Conservation (phyloP, 2,797 vertebrate genomes). For the Steatocranus sp. region DNA sequence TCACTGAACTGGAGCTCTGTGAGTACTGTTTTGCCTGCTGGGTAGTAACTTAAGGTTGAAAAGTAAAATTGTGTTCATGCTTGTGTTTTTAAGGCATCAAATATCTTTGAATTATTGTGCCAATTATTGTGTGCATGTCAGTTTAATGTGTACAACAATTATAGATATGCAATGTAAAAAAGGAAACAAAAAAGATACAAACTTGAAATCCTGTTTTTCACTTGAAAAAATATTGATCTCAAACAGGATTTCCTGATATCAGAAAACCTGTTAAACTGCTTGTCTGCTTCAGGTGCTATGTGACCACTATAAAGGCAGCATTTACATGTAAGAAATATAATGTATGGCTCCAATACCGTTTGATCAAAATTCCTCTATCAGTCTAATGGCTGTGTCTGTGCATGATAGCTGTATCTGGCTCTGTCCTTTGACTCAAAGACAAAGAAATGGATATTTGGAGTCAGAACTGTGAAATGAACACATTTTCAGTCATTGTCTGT, state of each 20-base stretch:
- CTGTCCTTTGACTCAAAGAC: not conserved
- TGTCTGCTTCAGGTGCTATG: not conserved
- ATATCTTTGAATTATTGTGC: not conserved
- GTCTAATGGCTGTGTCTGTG: not conserved
- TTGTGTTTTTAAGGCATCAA: not conserved
- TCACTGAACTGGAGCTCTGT: not conserved
- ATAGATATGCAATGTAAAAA: not conserved
- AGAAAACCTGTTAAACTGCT: not conserved
- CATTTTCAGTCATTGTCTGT: slow-evolving; percentile 19
- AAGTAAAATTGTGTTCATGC: not conserved
- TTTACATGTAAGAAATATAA: not conserved
- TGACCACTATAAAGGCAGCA: not conserved
- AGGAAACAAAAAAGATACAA: not conserved
- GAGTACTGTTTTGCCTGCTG: not conserved
- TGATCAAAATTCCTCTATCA: not conserved
- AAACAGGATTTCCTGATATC: not conserved
- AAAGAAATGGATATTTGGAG: slow-evolving; percentile 9
- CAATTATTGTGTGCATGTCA: not conserved
- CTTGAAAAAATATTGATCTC: not conserved
- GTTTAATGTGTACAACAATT: not conserved
- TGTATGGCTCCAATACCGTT: not conserved
- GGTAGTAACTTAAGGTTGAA: not conserved
- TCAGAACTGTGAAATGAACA: slow-evolving; percentile 40
- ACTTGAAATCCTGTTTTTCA: not conserved
- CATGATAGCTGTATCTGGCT: not conserved